phyloP scores from a whole-genome alignment of 2,888 invertebrate species.

The Drosophila fungiperda region DNA sequence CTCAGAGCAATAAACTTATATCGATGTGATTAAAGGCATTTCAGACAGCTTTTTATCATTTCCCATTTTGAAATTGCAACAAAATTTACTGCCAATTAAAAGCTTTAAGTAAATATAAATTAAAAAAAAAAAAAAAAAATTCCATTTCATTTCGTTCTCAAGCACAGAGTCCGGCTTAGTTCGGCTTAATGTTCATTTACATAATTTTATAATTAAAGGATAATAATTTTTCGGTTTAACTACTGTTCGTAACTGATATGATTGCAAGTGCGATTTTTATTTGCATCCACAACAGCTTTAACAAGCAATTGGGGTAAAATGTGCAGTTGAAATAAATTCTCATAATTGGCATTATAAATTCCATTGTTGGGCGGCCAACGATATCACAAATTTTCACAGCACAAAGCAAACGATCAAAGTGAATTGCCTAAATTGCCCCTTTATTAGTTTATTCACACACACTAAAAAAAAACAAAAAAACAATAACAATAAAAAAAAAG shows the following conservation, averaged over 20 bases:
- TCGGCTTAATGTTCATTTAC: conserved; percentile 1
- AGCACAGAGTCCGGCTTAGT: conserved; percentile 7
- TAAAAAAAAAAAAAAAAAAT: neutral
- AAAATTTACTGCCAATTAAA: conserved; percentile 10
- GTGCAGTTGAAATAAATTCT: conserved; percentile 35
- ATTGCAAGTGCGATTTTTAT: conserved; percentile 1
- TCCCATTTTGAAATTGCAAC: conserved; percentile 14
- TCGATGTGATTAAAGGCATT: conserved; percentile 2
- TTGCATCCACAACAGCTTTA: neutral
- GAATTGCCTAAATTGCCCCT: conserved; percentile 78
- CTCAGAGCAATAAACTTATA: conserved; percentile 6
- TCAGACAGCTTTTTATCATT: conserved; percentile 11
- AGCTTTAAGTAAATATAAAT: neutral
- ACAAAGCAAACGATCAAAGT: conserved; percentile 55
- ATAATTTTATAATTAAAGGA: conserved; percentile 5
- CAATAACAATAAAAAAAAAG: conserved; percentile 8
- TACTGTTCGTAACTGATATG: neutral
- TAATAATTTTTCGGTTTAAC: conserved; percentile 2
- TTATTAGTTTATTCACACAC: conserved; percentile 82
- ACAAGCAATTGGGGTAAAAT: conserved; percentile 37
- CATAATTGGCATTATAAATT: conserved; percentile 76
- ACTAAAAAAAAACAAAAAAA: conserved; percentile 52
- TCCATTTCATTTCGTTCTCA: neutral
- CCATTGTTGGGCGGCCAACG: conserved; percentile 33
- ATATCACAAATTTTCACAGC: conserved; percentile 38